These are phyloP conservation scores for Lasioglossum albipes DNA, from an alignment of 1,140 invertebrate genomes.

Conservation along the genomic window DNA sequence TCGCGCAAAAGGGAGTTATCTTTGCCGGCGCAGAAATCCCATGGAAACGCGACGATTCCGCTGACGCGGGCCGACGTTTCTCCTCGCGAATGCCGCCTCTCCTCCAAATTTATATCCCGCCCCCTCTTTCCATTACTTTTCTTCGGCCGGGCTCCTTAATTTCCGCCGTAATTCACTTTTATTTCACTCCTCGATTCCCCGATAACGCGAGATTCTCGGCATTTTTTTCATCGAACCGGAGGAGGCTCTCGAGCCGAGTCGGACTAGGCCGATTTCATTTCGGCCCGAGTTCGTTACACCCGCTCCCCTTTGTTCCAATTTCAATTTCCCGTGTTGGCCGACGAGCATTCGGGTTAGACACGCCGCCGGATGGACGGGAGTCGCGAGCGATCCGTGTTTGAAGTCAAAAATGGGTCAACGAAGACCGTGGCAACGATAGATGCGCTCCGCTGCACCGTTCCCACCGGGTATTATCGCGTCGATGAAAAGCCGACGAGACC, in stretches of 20 bases:
- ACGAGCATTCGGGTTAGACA: constrained; percentile 18
- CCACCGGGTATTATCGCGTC: neutral
- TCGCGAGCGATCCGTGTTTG: constrained; percentile 36
- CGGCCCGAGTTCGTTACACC: constrained; percentile 35
- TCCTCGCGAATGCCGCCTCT: neutral
- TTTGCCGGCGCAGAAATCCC: constrained; percentile 40
- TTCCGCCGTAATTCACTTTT: constrained; percentile 31
- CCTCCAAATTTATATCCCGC: constrained; percentile 31
- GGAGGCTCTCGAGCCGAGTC: no score
- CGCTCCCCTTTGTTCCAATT: constrained; percentile 36
- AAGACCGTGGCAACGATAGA: neutral
- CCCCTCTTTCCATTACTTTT: neutral
- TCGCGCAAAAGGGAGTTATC: constrained; percentile 45
- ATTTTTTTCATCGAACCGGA: no score
- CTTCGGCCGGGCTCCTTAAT: constrained; percentile 9
- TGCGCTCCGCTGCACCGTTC: neutral
- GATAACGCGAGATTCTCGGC: neutral
- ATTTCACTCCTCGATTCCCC: constrained; percentile 19
- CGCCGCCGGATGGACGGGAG: constrained; percentile 31
- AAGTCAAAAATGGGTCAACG: constrained; percentile 43
- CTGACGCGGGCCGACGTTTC: constrained; percentile 47
- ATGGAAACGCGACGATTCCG: constrained; percentile 51
- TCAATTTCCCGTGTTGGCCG: constrained; percentile 45
- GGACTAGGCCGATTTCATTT: constrained; percentile 5
- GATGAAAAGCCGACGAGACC: neutral